Evolutionary conservation across 2,888 invertebrate species (phyloP), one percentile per base, ranked within the genome.

Genomic region (Erebia palarica): DNA sequence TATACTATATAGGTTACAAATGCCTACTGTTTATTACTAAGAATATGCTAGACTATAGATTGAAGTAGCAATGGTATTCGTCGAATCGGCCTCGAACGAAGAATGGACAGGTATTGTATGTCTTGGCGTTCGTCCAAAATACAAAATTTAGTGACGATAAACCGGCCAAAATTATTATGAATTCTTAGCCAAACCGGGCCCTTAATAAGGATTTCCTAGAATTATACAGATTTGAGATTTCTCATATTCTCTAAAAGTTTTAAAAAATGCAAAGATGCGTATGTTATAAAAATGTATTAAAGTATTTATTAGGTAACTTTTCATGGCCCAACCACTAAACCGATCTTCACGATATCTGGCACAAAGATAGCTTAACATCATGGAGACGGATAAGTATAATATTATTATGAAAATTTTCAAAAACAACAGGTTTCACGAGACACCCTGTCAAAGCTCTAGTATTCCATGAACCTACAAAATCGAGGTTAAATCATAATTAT

Each of bases 121-220:
- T 76, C 75, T 84, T 91, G 91, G 67, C 67, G 9, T 47, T 60
- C 74, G 65, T 82, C 90, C 91, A 91, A 87, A 80, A 79, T 68
- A 72, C 68, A 71, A 75, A 74, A 74, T 73, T 74, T 68, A 72
- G 60, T 72, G 58, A 70, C 68, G 71, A 71, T 69, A 70, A 70
- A 67, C 47, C 63, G 18, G 75, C 75, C 76, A 75, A 74, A 73
- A 73, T 74, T 72, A 76, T 69, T 70, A 70, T 57, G 27, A 73
- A 74, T 71, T 65, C 16, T 55, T 49, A 55, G 49, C 61, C 49
- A 63, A 61, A 42, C 44, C 60, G 70, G 18, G 47, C 18, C 47
- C 47, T 49, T 21, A 14, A 61, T 61, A 47, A 49, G 47, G 63
- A 68, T 61, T 47, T 66, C 65, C 68, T 71, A 64, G 18, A 9